Percentiles rank a stretch among this genome's conserved stretches.
Conservation (phyloP, 1,140 invertebrate genomes). For the Nephila pilipes region DNA sequence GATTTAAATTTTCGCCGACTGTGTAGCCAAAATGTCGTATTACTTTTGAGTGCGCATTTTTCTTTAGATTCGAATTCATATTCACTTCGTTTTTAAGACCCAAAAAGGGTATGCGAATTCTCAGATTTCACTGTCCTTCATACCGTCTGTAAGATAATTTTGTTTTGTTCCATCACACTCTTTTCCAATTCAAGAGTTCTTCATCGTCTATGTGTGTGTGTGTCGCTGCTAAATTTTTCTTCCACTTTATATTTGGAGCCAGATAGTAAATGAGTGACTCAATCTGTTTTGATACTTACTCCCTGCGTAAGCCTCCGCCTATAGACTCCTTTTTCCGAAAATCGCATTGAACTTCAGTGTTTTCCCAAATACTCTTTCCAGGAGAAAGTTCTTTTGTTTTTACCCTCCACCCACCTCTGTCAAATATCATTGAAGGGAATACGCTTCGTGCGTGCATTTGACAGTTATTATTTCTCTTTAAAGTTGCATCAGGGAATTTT, state of each 20-base stretch:
- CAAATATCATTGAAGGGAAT: slow-evolving; percentile 37
- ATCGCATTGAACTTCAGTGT: slow-evolving; percentile 4
- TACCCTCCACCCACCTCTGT: background rate
- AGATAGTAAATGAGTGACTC: slow-evolving; percentile 13
- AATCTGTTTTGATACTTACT: slow-evolving; percentile 31
- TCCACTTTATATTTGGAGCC: background rate
- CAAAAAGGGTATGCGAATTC: slow-evolving; percentile 6
- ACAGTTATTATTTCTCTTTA: slow-evolving; percentile 52
- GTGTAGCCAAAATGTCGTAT: slow-evolving; percentile 5
- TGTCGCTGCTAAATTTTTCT: slow-evolving; percentile 15
- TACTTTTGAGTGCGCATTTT: background rate
- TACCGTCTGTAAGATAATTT: slow-evolving; percentile 6
- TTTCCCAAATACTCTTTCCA: slow-evolving; percentile 20
- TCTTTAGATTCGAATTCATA: background rate
- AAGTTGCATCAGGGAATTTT: slow-evolving; percentile 6
- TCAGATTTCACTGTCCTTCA: background rate
- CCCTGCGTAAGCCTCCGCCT: background rate
- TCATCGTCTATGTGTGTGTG: background rate
- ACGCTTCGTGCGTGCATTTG: slow-evolving; percentile 34
- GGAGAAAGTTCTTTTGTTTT: background rate
- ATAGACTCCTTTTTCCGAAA: background rate
- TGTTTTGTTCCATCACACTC: background rate
- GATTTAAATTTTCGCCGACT: slow-evolving; percentile 13
- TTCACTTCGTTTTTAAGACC: slow-evolving; percentile 5
- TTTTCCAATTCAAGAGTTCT: background rate